Evolutionary conservation across 2,113 vertebrate genomes (phyloP).

Genomic region (Stercorarius parasiticus): DNA sequence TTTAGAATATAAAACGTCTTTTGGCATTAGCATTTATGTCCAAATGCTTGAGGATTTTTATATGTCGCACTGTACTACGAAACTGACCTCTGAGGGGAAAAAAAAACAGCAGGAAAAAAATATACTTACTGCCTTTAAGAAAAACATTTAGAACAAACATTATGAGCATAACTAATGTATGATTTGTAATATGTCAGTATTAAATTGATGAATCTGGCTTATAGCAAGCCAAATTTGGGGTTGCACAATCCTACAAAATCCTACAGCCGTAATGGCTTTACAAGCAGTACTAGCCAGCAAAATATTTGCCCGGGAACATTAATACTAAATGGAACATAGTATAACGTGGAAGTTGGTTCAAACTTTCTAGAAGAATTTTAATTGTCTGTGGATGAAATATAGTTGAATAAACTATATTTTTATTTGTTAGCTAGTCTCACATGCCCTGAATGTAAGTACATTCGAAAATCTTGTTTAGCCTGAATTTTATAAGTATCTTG

Average conservation of each 20-base stretch:
- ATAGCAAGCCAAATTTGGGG: not conserved
- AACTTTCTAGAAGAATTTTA: not conserved
- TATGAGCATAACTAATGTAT: not conserved
- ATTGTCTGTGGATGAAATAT: not conserved
- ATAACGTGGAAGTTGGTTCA: not conserved
- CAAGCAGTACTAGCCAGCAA: not conserved
- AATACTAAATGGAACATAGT: not conserved
- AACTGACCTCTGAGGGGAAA: not conserved
- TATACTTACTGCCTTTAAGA: not conserved
- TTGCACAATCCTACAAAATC: not conserved
- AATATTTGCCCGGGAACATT: not conserved
- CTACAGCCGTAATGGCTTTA: not conserved
- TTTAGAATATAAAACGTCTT: not conserved
- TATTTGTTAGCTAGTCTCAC: not conserved
- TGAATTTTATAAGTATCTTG: not conserved
- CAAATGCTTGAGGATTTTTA: not conserved
- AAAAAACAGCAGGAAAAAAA: not conserved
- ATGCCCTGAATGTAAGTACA: not conserved
- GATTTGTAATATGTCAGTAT: not conserved
- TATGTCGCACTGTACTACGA: not conserved
- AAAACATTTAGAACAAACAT: not conserved
- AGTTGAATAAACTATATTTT: not conserved
- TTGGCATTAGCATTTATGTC: not conserved
- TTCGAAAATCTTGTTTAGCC: not conserved
- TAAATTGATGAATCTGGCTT: not conserved